A percentile compares a stretch with the other conserved stretches of the same genome.
phyloP scores from a whole-genome alignment of 2,888 invertebrate genomes.

The Laothoe populi region DNA sequence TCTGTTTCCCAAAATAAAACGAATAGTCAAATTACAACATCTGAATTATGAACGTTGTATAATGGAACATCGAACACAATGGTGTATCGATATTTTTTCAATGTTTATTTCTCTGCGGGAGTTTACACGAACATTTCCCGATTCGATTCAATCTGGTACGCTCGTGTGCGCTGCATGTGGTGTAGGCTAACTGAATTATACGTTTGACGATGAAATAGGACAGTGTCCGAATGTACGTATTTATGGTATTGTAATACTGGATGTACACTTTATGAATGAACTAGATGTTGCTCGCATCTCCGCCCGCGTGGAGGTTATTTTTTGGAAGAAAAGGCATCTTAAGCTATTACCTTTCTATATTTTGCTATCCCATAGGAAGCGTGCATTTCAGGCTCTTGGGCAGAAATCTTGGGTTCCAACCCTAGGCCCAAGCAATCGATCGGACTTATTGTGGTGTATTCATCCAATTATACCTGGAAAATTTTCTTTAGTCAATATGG shows the following conservation, averaged over 20 bases:
- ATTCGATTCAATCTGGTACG: slow-evolving; percentile 63
- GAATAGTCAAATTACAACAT: neutral
- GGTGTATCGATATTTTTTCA: slow-evolving; percentile 46
- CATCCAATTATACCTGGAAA: too few relatives aligned
- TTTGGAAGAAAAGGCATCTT: too few relatives aligned
- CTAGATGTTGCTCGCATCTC: too few relatives aligned
- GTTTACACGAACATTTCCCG: slow-evolving; percentile 67
- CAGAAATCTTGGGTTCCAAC: too few relatives aligned
- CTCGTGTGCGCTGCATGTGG: slow-evolving; percentile 70
- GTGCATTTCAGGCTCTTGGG: too few relatives aligned
- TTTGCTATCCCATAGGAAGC: too few relatives aligned
- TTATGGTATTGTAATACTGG: slow-evolving; percentile 53
- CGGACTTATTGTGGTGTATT: too few relatives aligned
- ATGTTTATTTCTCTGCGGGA: slow-evolving; percentile 71
- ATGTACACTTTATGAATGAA: neutral
- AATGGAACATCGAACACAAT: slow-evolving; percentile 17
- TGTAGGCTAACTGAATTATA: slow-evolving; percentile 77
- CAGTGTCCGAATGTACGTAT: slow-evolving; percentile 46
- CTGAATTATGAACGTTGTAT: slow-evolving; percentile 8
- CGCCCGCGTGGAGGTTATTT: too few relatives aligned
- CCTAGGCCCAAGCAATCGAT: too few relatives aligned
- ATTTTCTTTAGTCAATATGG: too few relatives aligned
- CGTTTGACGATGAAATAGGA: slow-evolving; percentile 60
- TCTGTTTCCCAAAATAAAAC: neutral
- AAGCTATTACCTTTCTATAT: too few relatives aligned